Base-by-base conservation (phyloP, 2,113 vertebrate species). In the Semicossyphus pulcher region DNA sequence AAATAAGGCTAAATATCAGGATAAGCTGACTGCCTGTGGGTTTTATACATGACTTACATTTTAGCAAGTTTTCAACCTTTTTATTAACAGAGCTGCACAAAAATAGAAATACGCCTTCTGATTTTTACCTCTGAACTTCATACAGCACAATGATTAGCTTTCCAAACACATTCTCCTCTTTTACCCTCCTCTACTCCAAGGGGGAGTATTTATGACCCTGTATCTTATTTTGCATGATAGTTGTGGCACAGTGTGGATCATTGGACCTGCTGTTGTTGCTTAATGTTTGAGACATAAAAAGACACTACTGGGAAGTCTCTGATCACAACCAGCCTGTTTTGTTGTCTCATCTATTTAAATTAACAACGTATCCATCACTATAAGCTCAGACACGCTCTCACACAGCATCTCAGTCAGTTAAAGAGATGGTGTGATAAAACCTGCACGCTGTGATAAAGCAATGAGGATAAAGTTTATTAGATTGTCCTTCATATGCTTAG, bases 161-260 rank as follows among this genome's bases (percentile, higher is more conserved):
- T 18, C 36, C 52, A 63, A 59, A 58, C 28, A 20, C 29, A 16
- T 18, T 61, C 39, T 45, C 57, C 20, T 29, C 41, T 18, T 10
- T 18, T n/a, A 3, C 42, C 18, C 18, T 36, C 41, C 36, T 28
- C 12, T 32, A 36, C 8, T 63, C 28, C 41, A 61, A 36, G 28
- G 20, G 31, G 28, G 42, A 29, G 45, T 77, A 62, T 77, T 67
- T 63, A 64, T 14, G 14, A 51, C 37, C 49, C 37, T 10, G 15
- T 61, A 32, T 48, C 29, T 39, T n/a, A 28, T 47, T 29, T 28
- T 10, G 18, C 14, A 31, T 44, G 4, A 36, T 21, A 23, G 26
- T 29, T 12, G 21, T n/a, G 12, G 36, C 14, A 18, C 26, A 7
- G 3, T 28, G 26, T 29, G 9, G 28, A 44, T 70, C 25, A 49